Base-by-base conservation (phyloP, 2,888 invertebrate species). In the Protodeltote pygarga region DNA sequence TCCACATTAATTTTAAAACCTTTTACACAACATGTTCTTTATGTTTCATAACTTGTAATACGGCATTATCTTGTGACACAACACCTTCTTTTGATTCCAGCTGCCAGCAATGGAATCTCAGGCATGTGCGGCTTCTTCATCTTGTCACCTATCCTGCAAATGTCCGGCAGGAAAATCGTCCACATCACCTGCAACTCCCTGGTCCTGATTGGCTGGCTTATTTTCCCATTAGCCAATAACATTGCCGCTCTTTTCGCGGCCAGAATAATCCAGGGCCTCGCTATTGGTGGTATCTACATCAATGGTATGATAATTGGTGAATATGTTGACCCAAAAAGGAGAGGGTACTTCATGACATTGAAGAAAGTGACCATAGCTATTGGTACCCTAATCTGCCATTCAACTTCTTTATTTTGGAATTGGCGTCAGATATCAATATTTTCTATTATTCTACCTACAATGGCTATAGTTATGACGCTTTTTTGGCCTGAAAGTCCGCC, bases 401-500 rank as follows among this genome's bases (percentile, higher is more conserved):
- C 67, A 1, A 49, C 77, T 46, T 57, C 69, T 0, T 38, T 77
- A 1, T 47, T 58, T 23, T 72, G 68, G 53, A 42, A 57, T 6
- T 84, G 81, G 82, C 75, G 77, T 46, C 66, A 77, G 45, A 71
- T 81, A 13, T 63, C 73, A 2, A 32, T 42, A 0, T 44, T 75
- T 16, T 51, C 71, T 2, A 51, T 67, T 3, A 10, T 65, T 0
- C 39, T 63, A 0, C 38, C 63, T 6, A 14, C 57, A 1, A 0
- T 65, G 0, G 38, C 71, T 0, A 34, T 72, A 1, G 9, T 77
- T 0, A 4, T 76, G 9, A 71, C 76, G 0, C 39, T 64, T 0
- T 65, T 72, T n/a, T 83, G 80, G 75, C 72, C 73, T 0, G 83
- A 83, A 39, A 83, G 81, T 20, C 83, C 82, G 1, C 66, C 75